Evolutionary conservation across 2,113 vertebrate species (phyloP).

Genomic region (Lichenostomus cassidix): DNA sequence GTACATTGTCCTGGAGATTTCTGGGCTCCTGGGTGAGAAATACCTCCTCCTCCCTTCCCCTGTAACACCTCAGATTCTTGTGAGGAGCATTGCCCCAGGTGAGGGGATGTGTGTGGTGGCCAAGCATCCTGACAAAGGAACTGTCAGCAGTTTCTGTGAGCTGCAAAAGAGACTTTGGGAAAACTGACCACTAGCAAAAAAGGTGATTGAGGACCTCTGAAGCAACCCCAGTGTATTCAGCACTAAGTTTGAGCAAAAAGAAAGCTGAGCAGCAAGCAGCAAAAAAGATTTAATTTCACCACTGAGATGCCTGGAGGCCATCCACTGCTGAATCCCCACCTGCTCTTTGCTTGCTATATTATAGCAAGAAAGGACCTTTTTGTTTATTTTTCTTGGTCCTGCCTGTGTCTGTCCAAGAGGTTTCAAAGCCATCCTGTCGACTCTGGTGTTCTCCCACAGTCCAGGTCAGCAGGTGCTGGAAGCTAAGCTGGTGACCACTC

Average conservation of each 20-base stretch:
- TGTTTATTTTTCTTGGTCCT: neutral
- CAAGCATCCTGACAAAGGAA: neutral
- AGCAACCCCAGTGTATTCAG: neutral
- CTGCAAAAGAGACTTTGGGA: neutral
- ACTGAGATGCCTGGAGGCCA: neutral
- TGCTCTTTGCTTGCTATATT: neutral
- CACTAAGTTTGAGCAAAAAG: neutral
- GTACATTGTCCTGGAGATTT: neutral
- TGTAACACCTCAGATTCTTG: neutral
- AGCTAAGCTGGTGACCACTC: neutral
- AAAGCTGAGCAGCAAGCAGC: neutral
- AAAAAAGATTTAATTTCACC: neutral
- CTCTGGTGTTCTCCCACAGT: neutral
- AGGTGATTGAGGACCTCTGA: neutral
- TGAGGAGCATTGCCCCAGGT: neutral
- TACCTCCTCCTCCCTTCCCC: neutral
- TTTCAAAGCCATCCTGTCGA: neutral
- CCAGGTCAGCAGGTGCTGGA: fast-evolving
- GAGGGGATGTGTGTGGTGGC: fast-evolving
- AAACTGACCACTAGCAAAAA: neutral
- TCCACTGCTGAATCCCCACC: neutral
- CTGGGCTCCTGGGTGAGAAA: neutral
- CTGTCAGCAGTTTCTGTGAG: neutral
- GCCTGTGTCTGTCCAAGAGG: neutral
- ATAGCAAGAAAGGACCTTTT: neutral